These are phyloP conservation scores for Antheraea pernyi DNA, from an alignment of 1,140 invertebrate species.

Conservation along the genomic window DNA sequence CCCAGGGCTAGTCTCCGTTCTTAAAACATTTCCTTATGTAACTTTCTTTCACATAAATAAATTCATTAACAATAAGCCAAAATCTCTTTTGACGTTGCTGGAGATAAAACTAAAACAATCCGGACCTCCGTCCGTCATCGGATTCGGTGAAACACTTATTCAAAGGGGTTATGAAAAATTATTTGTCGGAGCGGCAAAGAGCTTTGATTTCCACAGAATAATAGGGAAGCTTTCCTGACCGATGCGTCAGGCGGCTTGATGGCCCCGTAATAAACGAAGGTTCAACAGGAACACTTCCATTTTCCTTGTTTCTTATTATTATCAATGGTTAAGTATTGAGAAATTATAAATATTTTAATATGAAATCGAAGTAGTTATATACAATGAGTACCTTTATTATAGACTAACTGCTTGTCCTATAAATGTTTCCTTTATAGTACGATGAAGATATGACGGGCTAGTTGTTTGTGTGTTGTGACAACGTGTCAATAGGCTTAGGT, in stretches of 20 bases:
- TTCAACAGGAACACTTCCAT: not conserved
- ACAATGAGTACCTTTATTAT: no score
- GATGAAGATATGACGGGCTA: no score
- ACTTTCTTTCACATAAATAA: not conserved
- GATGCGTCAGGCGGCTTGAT: constrained; percentile 12
- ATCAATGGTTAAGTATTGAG: not conserved
- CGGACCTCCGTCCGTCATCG: not conserved
- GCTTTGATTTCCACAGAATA: constrained; percentile 12
- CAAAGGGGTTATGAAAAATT: constrained; percentile 18
- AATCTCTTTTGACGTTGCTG: not conserved
- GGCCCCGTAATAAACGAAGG: constrained; percentile 13
- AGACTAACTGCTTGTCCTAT: no score
- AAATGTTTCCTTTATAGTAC: no score
- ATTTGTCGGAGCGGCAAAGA: constrained; percentile 11
- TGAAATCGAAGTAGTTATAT: no score
- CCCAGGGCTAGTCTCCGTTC: no score
- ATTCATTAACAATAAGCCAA: not conserved
- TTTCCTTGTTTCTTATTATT: not conserved
- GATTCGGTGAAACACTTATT: not conserved
- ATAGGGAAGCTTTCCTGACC: constrained; percentile 13
- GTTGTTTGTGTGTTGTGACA: no score
- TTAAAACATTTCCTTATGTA: not conserved
- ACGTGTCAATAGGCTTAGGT: no score
- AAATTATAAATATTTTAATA: no score
- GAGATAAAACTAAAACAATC: not conserved